Evolutionary conservation across 2,888 invertebrate genomes (phyloP).

Genomic region (Girardia tigrina): DNA sequence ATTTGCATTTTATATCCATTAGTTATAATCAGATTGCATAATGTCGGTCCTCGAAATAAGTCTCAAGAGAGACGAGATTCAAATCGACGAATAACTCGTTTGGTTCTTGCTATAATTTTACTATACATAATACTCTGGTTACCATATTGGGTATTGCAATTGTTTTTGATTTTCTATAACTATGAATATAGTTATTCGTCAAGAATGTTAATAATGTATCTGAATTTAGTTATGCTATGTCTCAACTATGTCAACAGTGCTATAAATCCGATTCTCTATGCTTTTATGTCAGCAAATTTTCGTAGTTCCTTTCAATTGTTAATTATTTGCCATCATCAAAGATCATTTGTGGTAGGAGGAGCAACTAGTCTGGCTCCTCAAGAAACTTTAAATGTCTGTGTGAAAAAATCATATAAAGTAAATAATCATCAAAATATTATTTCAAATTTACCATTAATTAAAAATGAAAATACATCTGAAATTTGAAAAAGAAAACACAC

Average conservation of each 20-base stretch:
- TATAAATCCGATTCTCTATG: slow-evolving; percentile 30
- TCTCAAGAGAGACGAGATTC: slow-evolving; percentile 28
- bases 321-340: not conserved
- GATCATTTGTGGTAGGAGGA: not conserved
- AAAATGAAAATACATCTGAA: not conserved
- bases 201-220: not conserved
- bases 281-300: slow-evolving; percentile 33
- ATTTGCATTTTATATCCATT: slow-evolving; percentile 24
- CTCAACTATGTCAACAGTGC: slow-evolving; percentile 29
- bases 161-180: not conserved
- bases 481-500: too few relatives aligned
- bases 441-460: not conserved
- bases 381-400: not conserved
- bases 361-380: not conserved
- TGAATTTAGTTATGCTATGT: not conserved
- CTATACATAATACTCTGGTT: slow-evolving; percentile 31
- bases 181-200: not conserved
- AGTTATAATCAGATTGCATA: slow-evolving; percentile 27
- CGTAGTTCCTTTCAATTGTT: slow-evolving; percentile 7
- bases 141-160: slow-evolving; percentile 32
- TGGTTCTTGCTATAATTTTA: slow-evolving; percentile 28
- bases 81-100: slow-evolving; percentile 10
- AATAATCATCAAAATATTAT: slow-evolving; percentile 5
- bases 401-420: not conserved
- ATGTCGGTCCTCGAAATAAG: not conserved